These are phyloP conservation scores for Hydropsyche betteni DNA, from an alignment of 2,888 invertebrate genomes.

Conservation along the genomic window DNA sequence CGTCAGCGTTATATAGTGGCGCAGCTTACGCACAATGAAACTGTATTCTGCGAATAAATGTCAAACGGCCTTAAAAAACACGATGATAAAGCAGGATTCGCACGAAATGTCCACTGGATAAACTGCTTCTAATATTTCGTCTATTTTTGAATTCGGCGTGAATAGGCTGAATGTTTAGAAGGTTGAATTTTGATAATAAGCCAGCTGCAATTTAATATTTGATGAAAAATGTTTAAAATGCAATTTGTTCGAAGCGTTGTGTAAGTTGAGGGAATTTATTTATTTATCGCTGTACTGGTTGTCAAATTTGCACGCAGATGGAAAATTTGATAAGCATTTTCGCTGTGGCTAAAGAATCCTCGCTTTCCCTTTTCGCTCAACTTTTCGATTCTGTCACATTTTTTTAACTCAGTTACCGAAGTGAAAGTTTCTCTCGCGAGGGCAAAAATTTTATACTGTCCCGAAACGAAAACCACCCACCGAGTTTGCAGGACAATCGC, in stretches of 20 bases:
- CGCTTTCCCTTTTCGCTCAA: conserved; percentile 7
- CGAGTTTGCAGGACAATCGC: neutral
- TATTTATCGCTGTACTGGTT: neutral
- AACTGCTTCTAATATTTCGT: too few species aligned
- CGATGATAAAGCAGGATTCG: conserved; percentile 7
- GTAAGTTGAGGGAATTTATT: neutral
- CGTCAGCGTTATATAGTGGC: too few species aligned
- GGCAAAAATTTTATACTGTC: neutral
- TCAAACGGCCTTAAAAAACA: conserved; percentile 8
- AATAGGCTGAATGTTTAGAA: too few species aligned
- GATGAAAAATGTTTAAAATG: too few species aligned
- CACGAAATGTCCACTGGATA: too few species aligned
- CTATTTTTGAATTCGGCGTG: too few species aligned
- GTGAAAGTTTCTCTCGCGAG: conserved; percentile 5
- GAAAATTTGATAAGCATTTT: conserved; percentile 19
- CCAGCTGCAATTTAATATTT: too few species aligned
- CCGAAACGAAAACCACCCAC: too few species aligned
- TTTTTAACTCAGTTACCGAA: conserved; percentile 22
- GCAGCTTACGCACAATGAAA: too few species aligned
- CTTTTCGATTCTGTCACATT: conserved; percentile 23
- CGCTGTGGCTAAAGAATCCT: neutral
- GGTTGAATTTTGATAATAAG: too few species aligned
- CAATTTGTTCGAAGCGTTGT: neutral
- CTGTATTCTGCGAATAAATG: conserved; percentile 8
- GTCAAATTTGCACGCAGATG: neutral